Evolutionary conservation across 2,797 vertebrate genomes (phyloP), one percentile per base, ranked within the genome.

Genomic region (Catharus ustulatus): DNA sequence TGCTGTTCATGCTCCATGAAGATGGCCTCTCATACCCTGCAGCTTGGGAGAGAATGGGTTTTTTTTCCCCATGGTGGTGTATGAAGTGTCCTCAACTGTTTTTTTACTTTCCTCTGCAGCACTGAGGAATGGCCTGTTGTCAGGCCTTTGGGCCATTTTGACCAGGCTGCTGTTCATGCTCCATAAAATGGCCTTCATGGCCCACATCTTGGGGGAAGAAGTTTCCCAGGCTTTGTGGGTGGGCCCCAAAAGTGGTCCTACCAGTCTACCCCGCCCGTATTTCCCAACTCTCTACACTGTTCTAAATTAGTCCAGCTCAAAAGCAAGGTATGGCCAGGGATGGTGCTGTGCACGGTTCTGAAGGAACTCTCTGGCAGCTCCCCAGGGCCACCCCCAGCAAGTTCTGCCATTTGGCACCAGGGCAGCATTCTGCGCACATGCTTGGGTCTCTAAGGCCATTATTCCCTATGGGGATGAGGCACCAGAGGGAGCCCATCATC

Each of bases 241-340:
- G 15, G 15, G 9, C 32, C 13, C 12, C 26, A 36, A 8, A n/a
- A 19, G 18, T 69, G 55, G 26, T 3, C 0, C 0, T 30, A 40
- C 8, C 21, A 46, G 24, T 45, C 21, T 73, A 45, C 13, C 18
- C 42, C 54, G 12, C 13, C 26, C 24, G 19, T 67, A 20, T 40
- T 80, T 80, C 46, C 29, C 24, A 54, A 0, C 38, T 58, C 23
- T 57, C 43, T 45, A 15, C n/a, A 40, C n/a, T 58, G 19, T 57
- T 58, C n/a, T 40, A 20, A 24, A 66, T 51, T 23, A 73, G n/a
- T 58, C 29, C 23, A 26, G 17, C 23, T 67, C 54, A 30, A 26
- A 22, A n/a, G 21, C 26, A 34, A 40, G 21, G 10, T 14, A 22
- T 52, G 17, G n/a, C 46, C 38, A 34, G 15, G 34, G 10, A 42